These are phyloP conservation scores for Protobothrops flavoviridis DNA, from an alignment of 2,113 vertebrate species.

Conservation along the genomic window DNA sequence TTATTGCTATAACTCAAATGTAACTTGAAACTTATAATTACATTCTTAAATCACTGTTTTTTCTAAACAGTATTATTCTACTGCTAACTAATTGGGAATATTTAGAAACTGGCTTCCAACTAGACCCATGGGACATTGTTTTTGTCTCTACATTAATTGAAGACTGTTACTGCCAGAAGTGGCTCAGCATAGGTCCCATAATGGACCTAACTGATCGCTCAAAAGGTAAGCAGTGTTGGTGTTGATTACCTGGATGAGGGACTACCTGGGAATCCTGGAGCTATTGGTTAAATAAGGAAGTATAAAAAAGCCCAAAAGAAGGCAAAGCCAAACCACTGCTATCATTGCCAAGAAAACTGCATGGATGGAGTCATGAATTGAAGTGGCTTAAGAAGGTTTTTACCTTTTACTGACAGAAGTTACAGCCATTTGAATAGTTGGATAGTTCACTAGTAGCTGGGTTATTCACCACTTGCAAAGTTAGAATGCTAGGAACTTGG, in stretches of 20 bases:
- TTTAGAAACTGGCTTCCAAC: neutral
- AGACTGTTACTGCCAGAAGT: neutral
- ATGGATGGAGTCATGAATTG: neutral
- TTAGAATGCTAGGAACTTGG: neutral
- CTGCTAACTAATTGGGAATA: constrained; percentile 4
- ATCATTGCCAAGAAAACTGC: neutral
- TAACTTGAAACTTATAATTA: neutral
- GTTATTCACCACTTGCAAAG: neutral
- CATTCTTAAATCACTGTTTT: neutral
- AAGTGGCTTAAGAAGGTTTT: neutral
- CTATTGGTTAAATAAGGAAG: neutral
- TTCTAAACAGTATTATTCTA: neutral
- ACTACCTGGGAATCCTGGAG: neutral
- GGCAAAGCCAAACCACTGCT: neutral
- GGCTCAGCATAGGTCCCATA: neutral
- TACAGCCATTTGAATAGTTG: neutral
- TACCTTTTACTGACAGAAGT: neutral
- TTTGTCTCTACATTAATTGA: constrained; percentile 13
- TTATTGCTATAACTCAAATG: neutral
- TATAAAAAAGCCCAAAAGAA: neutral
- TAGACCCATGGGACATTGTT: neutral
- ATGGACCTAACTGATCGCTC: neutral
- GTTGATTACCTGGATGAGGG: neutral
- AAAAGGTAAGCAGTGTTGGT: neutral
- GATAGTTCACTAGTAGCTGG: neutral